Conservation (phyloP, 2,888 invertebrate genomes). For the Onthophagus sagittarius region DNA sequence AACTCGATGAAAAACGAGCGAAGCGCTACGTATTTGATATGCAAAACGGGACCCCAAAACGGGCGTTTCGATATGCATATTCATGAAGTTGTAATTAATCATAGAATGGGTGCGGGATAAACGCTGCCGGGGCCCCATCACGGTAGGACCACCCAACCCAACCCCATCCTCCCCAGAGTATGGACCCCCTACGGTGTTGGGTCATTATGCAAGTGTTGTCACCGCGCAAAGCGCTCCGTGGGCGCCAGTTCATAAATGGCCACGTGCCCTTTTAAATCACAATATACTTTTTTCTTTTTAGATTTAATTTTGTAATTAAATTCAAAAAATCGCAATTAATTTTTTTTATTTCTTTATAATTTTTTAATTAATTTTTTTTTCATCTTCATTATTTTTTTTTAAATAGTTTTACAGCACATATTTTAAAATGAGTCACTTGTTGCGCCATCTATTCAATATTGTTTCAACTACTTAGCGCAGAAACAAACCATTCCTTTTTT, state of each 20-base stretch:
- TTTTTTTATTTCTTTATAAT: too few species aligned
- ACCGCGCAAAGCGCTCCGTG: not conserved
- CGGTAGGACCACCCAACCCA: not conserved
- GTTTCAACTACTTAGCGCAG: too few species aligned
- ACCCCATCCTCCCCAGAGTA: not conserved
- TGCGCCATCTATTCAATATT: too few species aligned
- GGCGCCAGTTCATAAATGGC: not conserved
- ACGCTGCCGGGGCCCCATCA: not conserved
- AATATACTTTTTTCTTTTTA: too few species aligned
- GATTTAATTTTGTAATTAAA: too few species aligned
- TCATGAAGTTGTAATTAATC: conserved; percentile 14
- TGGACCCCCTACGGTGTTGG: not conserved
- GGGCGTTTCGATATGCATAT: conserved; percentile 10
- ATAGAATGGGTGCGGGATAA: conserved; percentile 7
- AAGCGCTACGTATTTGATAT: conserved; percentile 2
- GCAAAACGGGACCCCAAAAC: not conserved
- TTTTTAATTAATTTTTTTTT: too few species aligned
- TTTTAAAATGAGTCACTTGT: too few species aligned
- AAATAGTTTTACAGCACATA: too few species aligned
- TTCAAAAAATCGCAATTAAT: too few species aligned
- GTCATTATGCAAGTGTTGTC: conserved; percentile 13
- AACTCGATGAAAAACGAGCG: not conserved
- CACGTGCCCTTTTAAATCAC: not conserved
- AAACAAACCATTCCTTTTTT: too few species aligned
- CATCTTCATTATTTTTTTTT: too few species aligned